phyloP scores from a whole-genome alignment of 2,888 invertebrate genomes.

The Lymantria dispar region DNA sequence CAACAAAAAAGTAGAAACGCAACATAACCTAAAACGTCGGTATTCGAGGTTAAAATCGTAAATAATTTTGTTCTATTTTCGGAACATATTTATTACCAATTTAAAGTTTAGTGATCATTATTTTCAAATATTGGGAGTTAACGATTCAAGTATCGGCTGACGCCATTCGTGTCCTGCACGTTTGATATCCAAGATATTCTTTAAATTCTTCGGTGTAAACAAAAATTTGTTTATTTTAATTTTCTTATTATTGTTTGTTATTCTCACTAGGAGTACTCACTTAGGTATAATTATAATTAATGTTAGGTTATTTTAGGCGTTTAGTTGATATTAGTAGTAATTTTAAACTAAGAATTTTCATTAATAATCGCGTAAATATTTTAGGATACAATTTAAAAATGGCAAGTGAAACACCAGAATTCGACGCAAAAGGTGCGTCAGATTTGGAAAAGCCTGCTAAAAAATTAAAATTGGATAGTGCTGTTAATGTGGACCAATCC shows the following conservation, averaged over 20 bases:
- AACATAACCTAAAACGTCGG: too few species aligned
- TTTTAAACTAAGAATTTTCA: slow-evolving; percentile 14
- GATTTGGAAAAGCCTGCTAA: slow-evolving; percentile 51
- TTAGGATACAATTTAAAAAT: slow-evolving; percentile 35
- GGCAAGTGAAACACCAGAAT: slow-evolving; percentile 37
- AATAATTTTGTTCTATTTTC: too few species aligned
- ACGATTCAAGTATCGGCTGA: too few species aligned
- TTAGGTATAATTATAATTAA: slow-evolving; percentile 17
- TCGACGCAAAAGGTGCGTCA: slow-evolving; percentile 46
- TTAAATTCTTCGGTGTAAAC: slow-evolving; percentile 16
- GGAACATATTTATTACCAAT: too few species aligned
- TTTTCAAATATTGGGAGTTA: too few species aligned
- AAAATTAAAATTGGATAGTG: slow-evolving; percentile 49
- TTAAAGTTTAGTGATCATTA: too few species aligned
- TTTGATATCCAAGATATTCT: too few species aligned
- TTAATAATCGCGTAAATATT: slow-evolving; percentile 3
- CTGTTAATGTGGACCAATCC: slow-evolving; percentile 2
- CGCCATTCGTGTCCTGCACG: too few species aligned
- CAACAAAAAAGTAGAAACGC: too few species aligned
- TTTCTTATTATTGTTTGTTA: neutral
- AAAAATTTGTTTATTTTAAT: slow-evolving; percentile 20
- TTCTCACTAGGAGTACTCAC: neutral
- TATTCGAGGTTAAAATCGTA: too few species aligned
- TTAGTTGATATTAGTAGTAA: slow-evolving; percentile 21
- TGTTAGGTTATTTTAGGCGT: slow-evolving; percentile 35